Percentiles rank a stretch among this genome's conserved stretches.
phyloP scores from a whole-genome alignment of 2,113 vertebrate species.

The Pluvianellus socialis region DNA sequence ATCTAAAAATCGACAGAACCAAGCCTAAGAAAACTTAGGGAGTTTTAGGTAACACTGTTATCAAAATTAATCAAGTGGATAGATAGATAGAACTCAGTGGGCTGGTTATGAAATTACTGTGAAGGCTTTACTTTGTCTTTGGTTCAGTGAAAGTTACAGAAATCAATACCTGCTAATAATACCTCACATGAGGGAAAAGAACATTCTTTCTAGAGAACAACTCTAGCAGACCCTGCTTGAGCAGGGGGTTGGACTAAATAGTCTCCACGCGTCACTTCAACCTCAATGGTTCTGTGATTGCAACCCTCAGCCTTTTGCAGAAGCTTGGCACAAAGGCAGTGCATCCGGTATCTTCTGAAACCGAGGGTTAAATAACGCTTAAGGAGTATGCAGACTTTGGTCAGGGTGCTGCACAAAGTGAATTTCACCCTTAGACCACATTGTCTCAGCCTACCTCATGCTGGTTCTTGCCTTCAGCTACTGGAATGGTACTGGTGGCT shows the following conservation, averaged over 20 bases:
- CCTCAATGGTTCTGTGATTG: background rate
- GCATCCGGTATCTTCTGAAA: background rate
- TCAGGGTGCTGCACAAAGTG: background rate
- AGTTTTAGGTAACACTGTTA: background rate
- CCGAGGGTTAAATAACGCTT: background rate
- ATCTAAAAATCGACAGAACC: background rate
- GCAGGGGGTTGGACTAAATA: background rate
- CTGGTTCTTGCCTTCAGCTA: background rate
- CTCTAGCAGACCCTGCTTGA: background rate
- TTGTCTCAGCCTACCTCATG: background rate
- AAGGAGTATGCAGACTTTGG: background rate
- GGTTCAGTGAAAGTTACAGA: background rate
- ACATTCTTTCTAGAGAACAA: background rate
- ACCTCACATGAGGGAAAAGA: background rate
- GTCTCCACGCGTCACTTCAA: background rate
- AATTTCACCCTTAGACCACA: background rate
- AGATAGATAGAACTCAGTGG: background rate
- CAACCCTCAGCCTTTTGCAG: background rate
- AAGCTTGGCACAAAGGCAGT: background rate
- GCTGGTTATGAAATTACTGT: background rate
- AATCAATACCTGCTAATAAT: background rate
- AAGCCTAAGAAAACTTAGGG: background rate
- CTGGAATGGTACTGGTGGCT: background rate
- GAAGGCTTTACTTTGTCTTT: background rate
- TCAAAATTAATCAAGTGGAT: background rate